These are phyloP conservation scores for Agrochola circellaris DNA, from an alignment of 2,888 invertebrate genomes.

Conservation along the genomic window DNA sequence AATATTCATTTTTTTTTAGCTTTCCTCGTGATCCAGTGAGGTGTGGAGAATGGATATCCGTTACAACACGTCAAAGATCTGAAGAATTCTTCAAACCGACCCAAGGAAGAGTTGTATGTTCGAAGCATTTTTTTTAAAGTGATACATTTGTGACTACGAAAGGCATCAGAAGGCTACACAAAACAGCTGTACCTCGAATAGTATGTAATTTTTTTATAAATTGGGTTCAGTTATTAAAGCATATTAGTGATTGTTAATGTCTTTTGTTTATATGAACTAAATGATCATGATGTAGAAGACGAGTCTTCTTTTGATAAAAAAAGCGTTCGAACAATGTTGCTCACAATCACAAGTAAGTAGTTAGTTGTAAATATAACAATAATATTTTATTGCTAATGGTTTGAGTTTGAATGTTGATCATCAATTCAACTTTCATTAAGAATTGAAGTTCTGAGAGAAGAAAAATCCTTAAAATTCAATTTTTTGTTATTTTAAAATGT, in stretches of 20 bases:
- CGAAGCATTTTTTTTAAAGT: conserved; percentile 4
- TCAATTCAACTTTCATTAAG: neutral
- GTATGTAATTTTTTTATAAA: neutral
- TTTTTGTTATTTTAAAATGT: too few relatives aligned
- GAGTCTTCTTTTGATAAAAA: conserved; percentile 7
- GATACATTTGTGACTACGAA: neutral
- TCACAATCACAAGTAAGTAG: neutral
- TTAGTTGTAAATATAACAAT: neutral
- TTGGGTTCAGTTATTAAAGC: neutral
- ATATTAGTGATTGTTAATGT: neutral
- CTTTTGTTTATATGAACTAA: neutral
- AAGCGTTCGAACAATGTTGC: conserved; percentile 4
- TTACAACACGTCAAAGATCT: conserved; percentile 2
- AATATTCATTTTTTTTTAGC: conserved; percentile 1
- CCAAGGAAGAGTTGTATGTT: neutral
- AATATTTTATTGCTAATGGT: neutral
- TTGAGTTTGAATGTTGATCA: neutral
- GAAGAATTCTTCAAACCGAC: neutral
- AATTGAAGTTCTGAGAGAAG: too few relatives aligned
- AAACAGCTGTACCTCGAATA: neutral
- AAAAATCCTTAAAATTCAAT: too few relatives aligned
- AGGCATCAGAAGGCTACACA: neutral
- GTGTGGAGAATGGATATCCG: neutral
- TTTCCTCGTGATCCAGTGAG: conserved; percentile 13
- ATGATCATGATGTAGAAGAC: neutral